Conservation (phyloP, 2,113 vertebrate species). For the Myiagra hebetior region DNA sequence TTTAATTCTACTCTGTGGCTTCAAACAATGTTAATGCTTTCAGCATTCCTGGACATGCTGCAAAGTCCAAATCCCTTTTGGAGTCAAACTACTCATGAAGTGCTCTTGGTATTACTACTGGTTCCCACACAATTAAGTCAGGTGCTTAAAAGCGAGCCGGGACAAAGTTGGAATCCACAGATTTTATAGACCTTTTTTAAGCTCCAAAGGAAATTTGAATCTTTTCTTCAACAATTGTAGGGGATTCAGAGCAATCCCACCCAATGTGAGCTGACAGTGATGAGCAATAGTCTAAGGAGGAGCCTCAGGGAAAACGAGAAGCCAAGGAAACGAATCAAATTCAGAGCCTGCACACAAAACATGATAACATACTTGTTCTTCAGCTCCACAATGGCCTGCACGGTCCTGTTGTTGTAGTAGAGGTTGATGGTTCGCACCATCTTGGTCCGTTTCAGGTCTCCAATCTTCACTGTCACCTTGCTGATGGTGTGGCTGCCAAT, state of each 20-base stretch:
- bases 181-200: background rate
- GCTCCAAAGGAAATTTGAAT: background rate
- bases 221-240: background rate
- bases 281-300: background rate
- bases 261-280: background rate
- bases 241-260: background rate
- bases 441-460: constrained; percentile 96
- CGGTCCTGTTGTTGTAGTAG: constrained; percentile 97
- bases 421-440: constrained; percentile 98
- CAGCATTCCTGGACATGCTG: background rate
- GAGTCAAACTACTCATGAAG: background rate
- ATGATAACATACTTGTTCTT: constrained; percentile 89
- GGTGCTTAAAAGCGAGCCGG: background rate
- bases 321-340: background rate
- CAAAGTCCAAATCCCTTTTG: background rate
- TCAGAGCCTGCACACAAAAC: background rate
- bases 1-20: background rate
- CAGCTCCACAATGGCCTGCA: constrained; percentile 96
- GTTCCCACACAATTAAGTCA: background rate
- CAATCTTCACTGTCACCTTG: constrained; percentile 98
- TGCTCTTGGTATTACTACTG: background rate
- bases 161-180: background rate
- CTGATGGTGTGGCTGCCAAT: constrained; percentile 99
- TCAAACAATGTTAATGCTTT: background rate
- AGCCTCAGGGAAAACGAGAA: background rate